Base-by-base conservation (phyloP, 2,888 invertebrate species). In the Leucophenga montana region DNA sequence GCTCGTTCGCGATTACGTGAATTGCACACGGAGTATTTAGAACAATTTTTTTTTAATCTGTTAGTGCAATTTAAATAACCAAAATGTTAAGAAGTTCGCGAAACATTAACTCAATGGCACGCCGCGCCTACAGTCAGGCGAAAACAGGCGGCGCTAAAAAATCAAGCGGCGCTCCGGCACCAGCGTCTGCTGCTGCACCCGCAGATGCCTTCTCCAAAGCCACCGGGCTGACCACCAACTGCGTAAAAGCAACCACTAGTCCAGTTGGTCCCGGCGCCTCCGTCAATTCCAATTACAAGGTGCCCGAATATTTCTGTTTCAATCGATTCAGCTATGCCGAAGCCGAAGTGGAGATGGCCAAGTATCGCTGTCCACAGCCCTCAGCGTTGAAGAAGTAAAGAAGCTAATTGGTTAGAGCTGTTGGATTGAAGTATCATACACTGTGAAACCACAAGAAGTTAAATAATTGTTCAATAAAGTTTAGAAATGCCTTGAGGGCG, bases 281-380 rank as follows among this genome's bases (percentile, higher is more conserved):
- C 0, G 13, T 78, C 1, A 80, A 90, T 39, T 92, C 92, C 11
- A 91, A 92, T 0, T 97, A 96, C 86, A 95, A 96, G 89, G 95
- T 95, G 73, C 95, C 96, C 0, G 96, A 97, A 89, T 97, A 97
- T 87, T 97, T 93, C 83, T 93, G 92, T 77, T 96, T 95, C 83
- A 92, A 95, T 83, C 91, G 91, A 56, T 92, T 90, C 78, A 94
- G 94, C 77, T 97, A 92, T 85, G 93, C 92, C 79, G 95, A 97
- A 89, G 94, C 96, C 65, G 96, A 97, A 90, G 91, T 95, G 22
- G 96, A 96, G 89, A 93, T 97, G 94, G 90, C 92, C 1, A 93
- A 94, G 82, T 94, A 91, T 83, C 91, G 97, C 82, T 90, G 94
- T 69, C 94, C 95, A 20, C 95, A 95, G 86, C 96, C 96, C 50